Evolutionary conservation across 2,888 invertebrate genomes (phyloP).

Genomic region (Coleophora flavipennella): DNA sequence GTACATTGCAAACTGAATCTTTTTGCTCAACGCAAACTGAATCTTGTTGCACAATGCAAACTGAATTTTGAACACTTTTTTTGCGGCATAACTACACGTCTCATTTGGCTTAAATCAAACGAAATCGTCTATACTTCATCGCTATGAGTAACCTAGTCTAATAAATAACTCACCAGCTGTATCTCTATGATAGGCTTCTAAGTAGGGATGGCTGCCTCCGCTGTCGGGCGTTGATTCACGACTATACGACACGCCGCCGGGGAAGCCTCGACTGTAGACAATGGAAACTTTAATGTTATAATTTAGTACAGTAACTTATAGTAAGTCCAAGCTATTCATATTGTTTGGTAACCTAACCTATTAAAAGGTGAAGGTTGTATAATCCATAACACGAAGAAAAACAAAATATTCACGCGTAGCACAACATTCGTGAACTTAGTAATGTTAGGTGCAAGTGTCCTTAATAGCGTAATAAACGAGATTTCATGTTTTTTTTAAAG

Average conservation of each 20-base stretch:
- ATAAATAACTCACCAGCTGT: constrained; percentile 79
- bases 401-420: constrained; percentile 1
- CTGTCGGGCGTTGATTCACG: constrained; percentile 92
- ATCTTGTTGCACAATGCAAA: no score
- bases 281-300: constrained; percentile 18
- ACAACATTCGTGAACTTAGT: constrained; percentile 9
- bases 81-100: no score
- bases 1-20: no score
- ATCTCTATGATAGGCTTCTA: constrained; percentile 87
- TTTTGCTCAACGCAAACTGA: no score
- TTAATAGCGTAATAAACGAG: background rate
- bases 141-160: no score
- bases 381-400: background rate
- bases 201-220: constrained; percentile 87
- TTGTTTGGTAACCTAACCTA: background rate
- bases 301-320: background rate
- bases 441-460: constrained; percentile 4
- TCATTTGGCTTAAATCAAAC: no score
- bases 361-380: no score
- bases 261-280: constrained; percentile 70
- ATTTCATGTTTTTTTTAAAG: constrained; percentile 13
- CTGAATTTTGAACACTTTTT: no score
- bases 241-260: constrained; percentile 82
- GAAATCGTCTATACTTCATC: no score
- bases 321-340: background rate